Conservation (phyloP, 2,888 invertebrate species). For the Gasteruption jaculator region DNA sequence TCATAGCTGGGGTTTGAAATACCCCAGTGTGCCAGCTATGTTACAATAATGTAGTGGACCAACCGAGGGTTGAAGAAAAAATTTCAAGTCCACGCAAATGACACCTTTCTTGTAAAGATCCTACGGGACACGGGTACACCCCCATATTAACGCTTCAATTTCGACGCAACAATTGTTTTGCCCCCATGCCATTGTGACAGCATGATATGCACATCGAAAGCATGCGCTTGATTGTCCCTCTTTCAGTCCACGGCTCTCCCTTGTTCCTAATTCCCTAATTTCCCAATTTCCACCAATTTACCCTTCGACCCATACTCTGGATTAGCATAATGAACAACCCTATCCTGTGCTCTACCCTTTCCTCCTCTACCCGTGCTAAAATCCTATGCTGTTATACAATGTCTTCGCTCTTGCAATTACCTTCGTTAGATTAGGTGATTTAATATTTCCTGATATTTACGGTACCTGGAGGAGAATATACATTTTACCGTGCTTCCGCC, state of each 20-base stretch:
- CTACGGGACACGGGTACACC: slow-evolving; percentile 7
- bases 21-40: too few species aligned
- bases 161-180: slow-evolving; percentile 36
- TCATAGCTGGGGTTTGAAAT: too few species aligned
- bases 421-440: too few species aligned
- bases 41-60: neutral
- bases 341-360: too few species aligned
- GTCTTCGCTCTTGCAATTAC: too few species aligned
- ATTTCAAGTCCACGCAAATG: neutral
- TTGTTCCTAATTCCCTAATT: slow-evolving; percentile 10
- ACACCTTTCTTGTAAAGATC: neutral
- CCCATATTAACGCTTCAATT: slow-evolving; percentile 27
- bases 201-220: too few species aligned
- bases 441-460: too few species aligned
- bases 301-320: slow-evolving; percentile 21
- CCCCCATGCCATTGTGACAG: slow-evolving; percentile 23
- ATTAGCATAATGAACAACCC: slow-evolving; percentile 24
- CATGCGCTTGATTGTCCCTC: too few species aligned
- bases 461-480: too few species aligned
- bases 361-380: too few species aligned
- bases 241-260: slow-evolving; percentile 7
- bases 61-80: neutral
- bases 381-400: too few species aligned
- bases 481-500: too few species aligned
- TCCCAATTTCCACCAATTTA: slow-evolving; percentile 16